A percentile compares a stretch with the other conserved stretches of the same genome.
phyloP scores from a whole-genome alignment of 1,140 invertebrate genomes.

The Leptestheria dahalacensis region DNA sequence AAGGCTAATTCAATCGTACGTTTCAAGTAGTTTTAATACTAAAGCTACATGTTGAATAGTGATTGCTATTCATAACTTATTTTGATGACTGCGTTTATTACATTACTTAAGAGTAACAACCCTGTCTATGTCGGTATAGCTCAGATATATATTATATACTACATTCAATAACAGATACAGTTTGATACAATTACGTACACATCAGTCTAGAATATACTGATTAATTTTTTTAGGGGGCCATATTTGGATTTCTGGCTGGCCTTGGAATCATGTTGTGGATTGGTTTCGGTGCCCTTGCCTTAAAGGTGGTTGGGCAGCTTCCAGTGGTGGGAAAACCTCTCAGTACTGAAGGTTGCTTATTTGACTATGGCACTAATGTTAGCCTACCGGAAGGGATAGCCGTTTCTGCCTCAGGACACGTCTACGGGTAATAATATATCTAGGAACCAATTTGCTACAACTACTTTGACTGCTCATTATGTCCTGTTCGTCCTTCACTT shows the following conservation, averaged over 20 bases:
- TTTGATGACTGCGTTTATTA: no score
- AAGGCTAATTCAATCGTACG: constrained; percentile 48
- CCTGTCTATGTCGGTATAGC: no score
- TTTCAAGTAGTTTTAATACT: constrained; percentile 5
- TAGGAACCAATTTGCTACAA: no score
- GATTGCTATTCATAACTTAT: no score
- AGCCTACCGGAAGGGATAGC: no score
- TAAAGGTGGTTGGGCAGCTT: constrained; percentile 28
- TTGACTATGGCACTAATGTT: constrained; percentile 1
- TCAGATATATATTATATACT: no score
- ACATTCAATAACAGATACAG: no score
- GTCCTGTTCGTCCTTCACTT: not conserved
- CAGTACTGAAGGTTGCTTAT: constrained; percentile 28
- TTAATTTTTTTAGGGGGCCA: constrained; percentile 31
- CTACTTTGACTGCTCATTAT: no score
- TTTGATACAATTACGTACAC: no score
- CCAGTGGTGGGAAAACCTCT: constrained; percentile 22
- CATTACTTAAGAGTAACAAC: no score
- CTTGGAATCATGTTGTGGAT: constrained; percentile 38
- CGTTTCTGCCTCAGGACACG: not conserved
- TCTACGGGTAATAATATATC: not conserved
- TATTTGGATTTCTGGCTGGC: constrained; percentile 32
- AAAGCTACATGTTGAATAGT: no score
- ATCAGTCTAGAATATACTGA: not conserved
- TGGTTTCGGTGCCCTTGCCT: constrained; percentile 36